Evolutionary conservation across 92 coral and sea anemone species (phyloP).

Genomic region (Bergia sp.): DNA sequence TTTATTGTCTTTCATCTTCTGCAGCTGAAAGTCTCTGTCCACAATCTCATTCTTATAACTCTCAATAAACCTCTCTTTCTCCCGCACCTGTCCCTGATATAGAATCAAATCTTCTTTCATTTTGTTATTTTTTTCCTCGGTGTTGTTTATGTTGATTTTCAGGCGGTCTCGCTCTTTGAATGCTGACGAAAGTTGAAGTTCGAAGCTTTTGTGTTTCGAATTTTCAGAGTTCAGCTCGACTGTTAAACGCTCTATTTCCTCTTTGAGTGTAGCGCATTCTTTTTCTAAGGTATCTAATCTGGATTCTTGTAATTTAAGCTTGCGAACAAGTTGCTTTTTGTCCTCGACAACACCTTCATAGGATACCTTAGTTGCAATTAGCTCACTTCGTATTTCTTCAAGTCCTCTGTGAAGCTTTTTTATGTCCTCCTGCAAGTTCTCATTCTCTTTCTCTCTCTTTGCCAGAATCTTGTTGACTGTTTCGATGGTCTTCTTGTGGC

Average conservation of each 20-base stretch:
- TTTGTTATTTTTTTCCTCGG: conserved; percentile 11
- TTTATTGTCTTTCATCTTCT: neutral
- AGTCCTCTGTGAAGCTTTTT: neutral
- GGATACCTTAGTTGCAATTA: neutral
- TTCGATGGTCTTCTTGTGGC: conserved; percentile 20
- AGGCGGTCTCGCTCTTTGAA: conserved; percentile 13
- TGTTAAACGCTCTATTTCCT: neutral
- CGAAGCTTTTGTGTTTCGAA: neutral
- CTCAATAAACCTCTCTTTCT: neutral
- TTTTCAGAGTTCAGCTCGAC: neutral
- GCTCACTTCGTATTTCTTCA: neutral
- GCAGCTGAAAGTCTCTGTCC: conserved; percentile 7
- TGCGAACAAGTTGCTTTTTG: conserved; percentile 17
- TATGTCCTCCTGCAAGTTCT: neutral
- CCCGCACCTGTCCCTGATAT: conserved; percentile 10
- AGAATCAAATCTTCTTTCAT: neutral
- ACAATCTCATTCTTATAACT: neutral
- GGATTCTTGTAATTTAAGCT: neutral
- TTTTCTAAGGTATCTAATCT: conserved; percentile 6
- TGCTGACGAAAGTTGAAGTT: conserved; percentile 12
- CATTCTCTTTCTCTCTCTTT: conserved; percentile 18
- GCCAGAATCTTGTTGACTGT: neutral
- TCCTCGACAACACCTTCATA: neutral
- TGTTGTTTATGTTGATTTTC: neutral
- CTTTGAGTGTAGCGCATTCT: neutral